Conservation (phyloP, 2,888 invertebrate genomes). For the Orthosia cruda region DNA sequence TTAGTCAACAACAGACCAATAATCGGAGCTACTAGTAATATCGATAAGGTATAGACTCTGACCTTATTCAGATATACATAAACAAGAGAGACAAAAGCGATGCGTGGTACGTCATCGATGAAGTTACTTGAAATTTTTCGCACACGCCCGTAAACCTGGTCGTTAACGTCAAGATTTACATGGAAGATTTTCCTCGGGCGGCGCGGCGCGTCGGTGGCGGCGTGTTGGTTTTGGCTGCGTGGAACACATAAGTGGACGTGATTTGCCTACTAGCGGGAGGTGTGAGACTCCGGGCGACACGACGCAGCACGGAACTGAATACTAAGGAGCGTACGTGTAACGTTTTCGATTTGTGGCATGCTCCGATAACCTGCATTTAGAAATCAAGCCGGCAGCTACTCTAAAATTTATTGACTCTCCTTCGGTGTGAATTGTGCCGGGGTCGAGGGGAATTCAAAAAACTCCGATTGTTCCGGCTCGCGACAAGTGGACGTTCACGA, state of each 20-base stretch:
- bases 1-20: constrained; percentile 24
- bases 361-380: constrained; percentile 91
- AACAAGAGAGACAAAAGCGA: constrained; percentile 52
- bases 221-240: constrained; percentile 89
- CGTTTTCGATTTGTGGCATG: constrained; percentile 90
- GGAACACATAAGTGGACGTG: constrained; percentile 91
- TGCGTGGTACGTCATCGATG: constrained; percentile 64
- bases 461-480: constrained; percentile 72
- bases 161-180: constrained; percentile 91
- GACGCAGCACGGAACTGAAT: constrained; percentile 84
- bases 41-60: constrained; percentile 22
- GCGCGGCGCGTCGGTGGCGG: constrained; percentile 80
- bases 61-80: constrained; percentile 38
- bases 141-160: constrained; percentile 88
- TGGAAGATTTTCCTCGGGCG: constrained; percentile 88
- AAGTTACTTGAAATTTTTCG: constrained; percentile 83
- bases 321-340: constrained; percentile 89
- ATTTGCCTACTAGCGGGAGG: constrained; percentile 85
- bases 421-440: constrained; percentile 82
- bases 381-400: constrained; percentile 89
- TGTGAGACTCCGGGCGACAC: constrained; percentile 86
- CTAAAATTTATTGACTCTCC: constrained; percentile 89
- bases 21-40: constrained; percentile 16
- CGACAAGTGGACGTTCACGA: constrained; percentile 79
- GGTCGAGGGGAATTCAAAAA: constrained; percentile 81